phyloP scores from a whole-genome alignment of 2,888 invertebrate genomes.

The Chalcis sispes region DNA sequence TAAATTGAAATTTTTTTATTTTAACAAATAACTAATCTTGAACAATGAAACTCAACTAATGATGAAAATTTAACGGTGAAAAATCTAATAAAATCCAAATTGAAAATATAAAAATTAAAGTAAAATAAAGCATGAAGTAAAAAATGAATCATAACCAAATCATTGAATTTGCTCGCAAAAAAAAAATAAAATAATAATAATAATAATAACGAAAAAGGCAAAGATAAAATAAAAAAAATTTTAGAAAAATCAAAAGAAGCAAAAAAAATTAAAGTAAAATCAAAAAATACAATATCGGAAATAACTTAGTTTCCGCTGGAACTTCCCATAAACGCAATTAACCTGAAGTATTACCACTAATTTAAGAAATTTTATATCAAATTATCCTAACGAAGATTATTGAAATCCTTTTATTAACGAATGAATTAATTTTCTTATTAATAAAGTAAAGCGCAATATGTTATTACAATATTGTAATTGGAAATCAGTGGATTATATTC shows the following conservation, averaged over 20 bases:
- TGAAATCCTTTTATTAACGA: conserved; percentile 5
- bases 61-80: conserved; percentile 6
- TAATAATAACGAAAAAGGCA: not conserved
- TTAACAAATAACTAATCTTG: not conserved
- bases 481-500: conserved; percentile 56
- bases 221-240: conserved; percentile 5
- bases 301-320: conserved; percentile 25
- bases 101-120: not conserved
- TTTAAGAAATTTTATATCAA: not conserved
- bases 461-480: conserved; percentile 39
- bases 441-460: conserved; percentile 16
- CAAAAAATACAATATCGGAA: not conserved
- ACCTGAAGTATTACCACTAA: conserved; percentile 11
- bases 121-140: conserved; percentile 1
- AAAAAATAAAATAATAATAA: conserved; percentile 1
- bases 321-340: conserved; percentile 44
- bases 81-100: not conserved
- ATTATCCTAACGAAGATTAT: not conserved
- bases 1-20: conserved; percentile 5
- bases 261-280: not conserved
- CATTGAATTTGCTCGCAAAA: not conserved
- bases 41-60: conserved; percentile 29
- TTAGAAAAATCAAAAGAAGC: conserved; percentile 3
- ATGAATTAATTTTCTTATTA: conserved; percentile 39
- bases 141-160: conserved; percentile 10